Evolutionary conservation across 2,797 vertebrate genomes (phyloP).

Genomic region (Melopsittacus undulatus): DNA sequence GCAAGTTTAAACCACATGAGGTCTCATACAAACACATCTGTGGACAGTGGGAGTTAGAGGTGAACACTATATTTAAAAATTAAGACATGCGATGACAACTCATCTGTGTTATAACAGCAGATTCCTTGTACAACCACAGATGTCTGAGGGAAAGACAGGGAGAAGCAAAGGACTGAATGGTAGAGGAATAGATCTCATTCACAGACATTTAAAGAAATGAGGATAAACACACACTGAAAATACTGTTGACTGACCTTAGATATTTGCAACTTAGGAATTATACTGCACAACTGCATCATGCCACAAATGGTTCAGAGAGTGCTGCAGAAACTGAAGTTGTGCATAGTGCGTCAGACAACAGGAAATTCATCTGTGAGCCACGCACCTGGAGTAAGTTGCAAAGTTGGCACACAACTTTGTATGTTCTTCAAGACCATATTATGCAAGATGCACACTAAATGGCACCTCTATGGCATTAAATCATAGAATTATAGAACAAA

Average conservation of each 20-base stretch:
- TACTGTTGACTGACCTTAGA: not conserved
- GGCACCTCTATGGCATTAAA: not conserved
- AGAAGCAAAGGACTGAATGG: not conserved
- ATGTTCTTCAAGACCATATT: not conserved
- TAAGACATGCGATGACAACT: not conserved
- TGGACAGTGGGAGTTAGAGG: not conserved
- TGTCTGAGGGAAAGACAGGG: not conserved
- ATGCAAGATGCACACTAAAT: not conserved
- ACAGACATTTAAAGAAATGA: not conserved
- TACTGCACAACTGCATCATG: not conserved
- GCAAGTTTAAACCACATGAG: not conserved
- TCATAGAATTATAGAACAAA: not conserved
- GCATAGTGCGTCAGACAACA: rapidly evolving
- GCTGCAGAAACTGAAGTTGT: not conserved
- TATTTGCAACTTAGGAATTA: not conserved
- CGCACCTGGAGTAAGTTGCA: not conserved
- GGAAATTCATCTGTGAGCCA: not conserved
- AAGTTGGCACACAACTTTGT: not conserved
- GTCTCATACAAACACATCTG: not conserved
- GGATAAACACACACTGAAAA: not conserved
- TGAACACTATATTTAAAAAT: not conserved
- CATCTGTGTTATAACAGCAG: not conserved
- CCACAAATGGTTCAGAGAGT: not conserved
- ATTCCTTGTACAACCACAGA: not conserved
- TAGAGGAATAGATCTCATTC: not conserved